Evolutionary conservation across 2,888 invertebrate species (phyloP).

Genomic region (Ellobium chinense): DNA sequence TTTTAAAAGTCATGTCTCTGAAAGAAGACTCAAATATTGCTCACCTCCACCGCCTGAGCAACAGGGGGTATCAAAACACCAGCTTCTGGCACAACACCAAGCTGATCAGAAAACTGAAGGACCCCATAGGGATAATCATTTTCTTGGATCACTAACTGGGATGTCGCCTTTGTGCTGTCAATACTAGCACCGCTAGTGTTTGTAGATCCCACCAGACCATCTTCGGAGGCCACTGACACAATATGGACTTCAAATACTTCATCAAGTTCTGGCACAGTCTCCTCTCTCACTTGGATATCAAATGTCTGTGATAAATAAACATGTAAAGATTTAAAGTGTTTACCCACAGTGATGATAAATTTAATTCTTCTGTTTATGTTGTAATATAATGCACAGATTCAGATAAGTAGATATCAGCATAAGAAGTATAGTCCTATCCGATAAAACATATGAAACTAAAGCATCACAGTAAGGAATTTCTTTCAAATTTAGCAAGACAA

Average conservation of each 20-base stretch:
- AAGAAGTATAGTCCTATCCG: no score
- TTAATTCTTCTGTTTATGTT: no score
- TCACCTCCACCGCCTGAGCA: not conserved
- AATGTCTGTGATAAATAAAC: conserved; percentile 62
- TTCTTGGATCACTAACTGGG: conserved; percentile 63
- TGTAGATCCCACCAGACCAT: conserved; percentile 72
- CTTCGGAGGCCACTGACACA: conserved; percentile 60
- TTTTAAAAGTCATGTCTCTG: no score
- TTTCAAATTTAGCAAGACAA: no score
- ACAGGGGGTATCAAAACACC: conserved; percentile 61
- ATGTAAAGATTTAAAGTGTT: no score
- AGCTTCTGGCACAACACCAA: conserved; percentile 53
- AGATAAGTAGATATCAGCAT: no score
- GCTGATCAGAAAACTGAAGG: conserved; percentile 69
- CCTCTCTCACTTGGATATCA: conserved; percentile 64
- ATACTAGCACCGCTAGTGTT: conserved; percentile 76
- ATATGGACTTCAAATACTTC: conserved; percentile 71
- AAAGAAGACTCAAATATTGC: no score
- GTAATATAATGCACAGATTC: no score
- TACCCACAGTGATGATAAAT: no score
- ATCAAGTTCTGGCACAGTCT: conserved; percentile 69
- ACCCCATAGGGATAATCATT: conserved; percentile 76
- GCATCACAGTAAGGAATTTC: no score
- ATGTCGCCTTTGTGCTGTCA: conserved; percentile 52
- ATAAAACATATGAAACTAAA: no score